Conservation (phyloP, 2,113 vertebrate species). For the Colaptes auratus region DNA sequence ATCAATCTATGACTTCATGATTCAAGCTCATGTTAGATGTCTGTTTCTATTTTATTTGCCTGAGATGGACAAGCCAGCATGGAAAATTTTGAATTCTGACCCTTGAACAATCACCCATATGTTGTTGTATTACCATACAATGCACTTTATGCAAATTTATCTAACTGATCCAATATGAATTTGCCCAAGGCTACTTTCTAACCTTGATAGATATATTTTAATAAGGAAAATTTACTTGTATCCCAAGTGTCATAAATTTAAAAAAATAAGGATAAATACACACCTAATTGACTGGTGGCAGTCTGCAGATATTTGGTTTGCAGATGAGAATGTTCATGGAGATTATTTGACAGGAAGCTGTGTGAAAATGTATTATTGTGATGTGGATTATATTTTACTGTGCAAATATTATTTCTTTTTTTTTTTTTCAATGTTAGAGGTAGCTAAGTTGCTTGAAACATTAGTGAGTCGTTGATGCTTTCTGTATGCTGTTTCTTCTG, state of each 20-base stretch:
- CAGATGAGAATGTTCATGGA: slow-evolving; percentile 4
- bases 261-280: slow-evolving; percentile 51
- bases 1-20: too few relatives aligned
- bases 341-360: neutral
- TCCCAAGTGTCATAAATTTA: slow-evolving; percentile 41
- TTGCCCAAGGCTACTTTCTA: slow-evolving; percentile 26
- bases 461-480: neutral
- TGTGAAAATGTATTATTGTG: neutral
- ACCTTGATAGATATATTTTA: slow-evolving; percentile 42
- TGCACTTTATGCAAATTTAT: neutral
- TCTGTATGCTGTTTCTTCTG: slow-evolving; percentile 14
- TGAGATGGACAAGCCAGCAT: fast-evolving
- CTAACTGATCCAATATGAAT: slow-evolving; percentile 10
- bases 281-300: slow-evolving; percentile 23
- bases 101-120: neutral
- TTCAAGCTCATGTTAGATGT: neutral
- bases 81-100: neutral
- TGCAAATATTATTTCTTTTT: neutral
- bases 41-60: neutral
- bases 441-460: neutral
- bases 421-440: neutral
- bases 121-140: neutral
- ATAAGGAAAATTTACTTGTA: slow-evolving; percentile 30
- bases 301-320: slow-evolving; percentile 44
- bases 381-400: neutral